These are phyloP conservation scores for Aspidiotus rigidus DNA, from an alignment of 2,888 invertebrate species.

Conservation along the genomic window DNA sequence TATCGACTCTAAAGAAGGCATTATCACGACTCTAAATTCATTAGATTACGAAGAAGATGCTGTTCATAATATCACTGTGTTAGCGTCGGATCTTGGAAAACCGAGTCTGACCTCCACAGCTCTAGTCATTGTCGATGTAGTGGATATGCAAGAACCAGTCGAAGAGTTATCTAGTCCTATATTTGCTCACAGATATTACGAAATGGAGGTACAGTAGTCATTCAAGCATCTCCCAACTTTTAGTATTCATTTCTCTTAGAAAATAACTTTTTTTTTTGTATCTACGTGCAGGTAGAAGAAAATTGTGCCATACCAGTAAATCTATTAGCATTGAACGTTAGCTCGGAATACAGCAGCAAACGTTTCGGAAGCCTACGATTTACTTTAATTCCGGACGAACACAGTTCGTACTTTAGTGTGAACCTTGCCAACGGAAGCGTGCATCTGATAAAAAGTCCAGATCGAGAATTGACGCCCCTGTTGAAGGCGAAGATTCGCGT, in stretches of 20 bases:
- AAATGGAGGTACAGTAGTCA: conserved; percentile 53
- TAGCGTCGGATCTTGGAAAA: conserved; percentile 76
- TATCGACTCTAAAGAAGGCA: conserved; percentile 77
- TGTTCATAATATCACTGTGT: conserved; percentile 63
- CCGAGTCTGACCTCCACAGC: conserved; percentile 74
- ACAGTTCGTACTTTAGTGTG: conserved; percentile 58
- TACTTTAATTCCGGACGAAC: conserved; percentile 47
- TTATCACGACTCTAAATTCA: conserved; percentile 63
- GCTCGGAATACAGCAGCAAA: conserved; percentile 42
- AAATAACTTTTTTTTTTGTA: background rate
- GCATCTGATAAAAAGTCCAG: conserved; percentile 62
- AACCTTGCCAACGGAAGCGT: conserved; percentile 68
- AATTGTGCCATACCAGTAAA: conserved; percentile 66
- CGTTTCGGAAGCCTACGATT: conserved; percentile 34
- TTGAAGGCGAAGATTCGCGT: conserved; percentile 54
- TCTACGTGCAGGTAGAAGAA: conserved; percentile 56
- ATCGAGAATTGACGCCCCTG: conserved; percentile 58
- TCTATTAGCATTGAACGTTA: conserved; percentile 63
- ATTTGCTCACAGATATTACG: conserved; percentile 64
- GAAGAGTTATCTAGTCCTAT: conserved; percentile 43
- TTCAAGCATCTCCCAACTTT: background rate
- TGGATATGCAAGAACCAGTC: conserved; percentile 55
- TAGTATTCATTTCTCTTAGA: background rate
- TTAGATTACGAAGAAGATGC: conserved; percentile 60
- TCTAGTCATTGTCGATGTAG: conserved; percentile 56